These are phyloP conservation scores for Psilopsiagon aurifrons DNA, from an alignment of 2,113 vertebrate species.

Conservation along the genomic window DNA sequence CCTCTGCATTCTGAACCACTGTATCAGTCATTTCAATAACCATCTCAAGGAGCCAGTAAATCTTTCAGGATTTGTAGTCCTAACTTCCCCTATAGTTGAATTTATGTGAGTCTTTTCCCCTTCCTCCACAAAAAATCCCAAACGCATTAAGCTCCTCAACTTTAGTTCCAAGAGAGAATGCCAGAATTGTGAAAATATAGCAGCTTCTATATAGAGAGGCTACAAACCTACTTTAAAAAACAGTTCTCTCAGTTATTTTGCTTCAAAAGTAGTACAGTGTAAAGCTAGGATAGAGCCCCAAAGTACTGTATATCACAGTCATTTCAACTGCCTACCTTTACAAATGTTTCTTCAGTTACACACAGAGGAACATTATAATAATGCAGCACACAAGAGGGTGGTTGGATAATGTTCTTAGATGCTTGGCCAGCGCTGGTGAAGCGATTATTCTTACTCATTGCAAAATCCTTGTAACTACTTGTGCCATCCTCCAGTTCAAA, in stretches of 20 bases:
- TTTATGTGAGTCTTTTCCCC: not conserved
- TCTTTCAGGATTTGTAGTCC: not conserved
- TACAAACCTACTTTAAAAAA: not conserved
- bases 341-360: conserved; percentile 89
- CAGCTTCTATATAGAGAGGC: not conserved
- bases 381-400: conserved; percentile 93
- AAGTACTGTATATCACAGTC: not conserved
- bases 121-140: not conserved
- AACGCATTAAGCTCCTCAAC: not conserved
- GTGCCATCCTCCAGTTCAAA: conserved; percentile 93
- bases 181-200: not conserved
- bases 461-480: conserved; percentile 97
- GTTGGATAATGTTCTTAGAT: conserved; percentile 97
- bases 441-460: conserved; percentile 96
- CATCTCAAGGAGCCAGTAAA: not conserved
- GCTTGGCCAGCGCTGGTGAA: conserved; percentile 96
- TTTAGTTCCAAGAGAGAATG: not conserved
- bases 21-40: not conserved
- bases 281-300: not conserved
- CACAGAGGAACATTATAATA: conserved; percentile 94
- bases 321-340: conserved; percentile 78
- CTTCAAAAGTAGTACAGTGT: not conserved
- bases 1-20: not conserved
- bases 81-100: not conserved
- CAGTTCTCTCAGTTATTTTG: not conserved